Evolutionary conservation across 1,140 invertebrate genomes (phyloP).

Genomic region (Pollicipes pollicipes): DNA sequence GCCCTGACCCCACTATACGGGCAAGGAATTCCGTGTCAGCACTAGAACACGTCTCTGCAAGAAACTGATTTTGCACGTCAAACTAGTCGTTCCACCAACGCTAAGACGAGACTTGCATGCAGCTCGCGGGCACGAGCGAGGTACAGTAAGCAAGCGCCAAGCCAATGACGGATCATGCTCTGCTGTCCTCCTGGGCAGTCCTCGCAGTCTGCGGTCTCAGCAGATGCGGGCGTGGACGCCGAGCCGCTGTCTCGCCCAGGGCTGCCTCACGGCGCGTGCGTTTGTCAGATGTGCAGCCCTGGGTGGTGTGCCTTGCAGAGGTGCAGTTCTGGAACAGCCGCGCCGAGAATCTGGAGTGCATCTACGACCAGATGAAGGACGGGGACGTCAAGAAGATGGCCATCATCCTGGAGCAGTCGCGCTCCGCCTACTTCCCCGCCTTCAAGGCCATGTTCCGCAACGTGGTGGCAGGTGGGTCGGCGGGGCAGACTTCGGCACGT

Average conservation of each 20-base stretch:
- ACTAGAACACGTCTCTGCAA: too few relatives aligned
- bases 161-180: too few relatives aligned
- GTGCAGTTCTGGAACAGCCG: conserved; percentile 64
- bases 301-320: conserved; percentile 37
- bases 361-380: conserved; percentile 69
- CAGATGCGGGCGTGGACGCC: conserved; percentile 15
- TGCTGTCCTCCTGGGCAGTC: too few relatives aligned
- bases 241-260: conserved; percentile 5
- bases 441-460: conserved; percentile 45
- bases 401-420: conserved; percentile 65
- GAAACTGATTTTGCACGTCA: too few relatives aligned
- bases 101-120: too few relatives aligned
- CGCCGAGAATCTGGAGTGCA: conserved; percentile 58
- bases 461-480: conserved; percentile 27
- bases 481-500: too few relatives aligned
- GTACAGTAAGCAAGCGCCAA: too few relatives aligned
- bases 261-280: neutral
- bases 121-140: too few relatives aligned
- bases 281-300: conserved; percentile 12
- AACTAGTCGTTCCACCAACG: too few relatives aligned
- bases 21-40: too few relatives aligned
- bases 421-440: conserved; percentile 81
- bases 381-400: conserved; percentile 73
- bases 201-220: too few relatives aligned
- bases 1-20: too few relatives aligned